Percentiles rank a stretch among this genome's conserved stretches.
Evolutionary conservation across 1,140 invertebrate species (phyloP).

Genomic region (Heliconius himera): DNA sequence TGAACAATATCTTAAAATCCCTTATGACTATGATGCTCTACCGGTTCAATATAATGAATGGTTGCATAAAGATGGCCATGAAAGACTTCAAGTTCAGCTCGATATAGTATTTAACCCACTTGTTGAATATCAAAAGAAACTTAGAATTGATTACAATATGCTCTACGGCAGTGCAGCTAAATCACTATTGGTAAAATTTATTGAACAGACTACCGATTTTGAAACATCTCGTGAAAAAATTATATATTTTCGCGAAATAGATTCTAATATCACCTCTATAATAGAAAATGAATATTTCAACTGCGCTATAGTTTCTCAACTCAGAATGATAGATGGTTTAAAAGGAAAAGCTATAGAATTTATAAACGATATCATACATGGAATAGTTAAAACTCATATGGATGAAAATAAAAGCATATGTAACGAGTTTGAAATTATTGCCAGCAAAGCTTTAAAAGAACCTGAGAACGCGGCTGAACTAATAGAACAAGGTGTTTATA

Average conservation of each 20-base stretch:
- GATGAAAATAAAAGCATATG: slow-evolving; percentile 84
- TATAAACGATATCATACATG: slow-evolving; percentile 70
- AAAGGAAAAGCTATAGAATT: slow-evolving; percentile 70
- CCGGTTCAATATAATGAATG: slow-evolving; percentile 75
- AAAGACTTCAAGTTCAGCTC: slow-evolving; percentile 67
- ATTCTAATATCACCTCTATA: slow-evolving; percentile 83
- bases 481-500: slow-evolving; percentile 86
- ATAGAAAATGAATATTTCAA: slow-evolving; percentile 85
- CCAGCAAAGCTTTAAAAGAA: slow-evolving; percentile 82
- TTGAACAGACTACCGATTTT: slow-evolving; percentile 70
- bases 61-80: slow-evolving; percentile 68
- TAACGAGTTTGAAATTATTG: slow-evolving; percentile 83
- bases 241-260: slow-evolving; percentile 82
- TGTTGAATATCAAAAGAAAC: slow-evolving; percentile 61
- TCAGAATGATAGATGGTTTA: slow-evolving; percentile 70
- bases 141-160: slow-evolving; percentile 68
- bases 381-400: slow-evolving; percentile 69
- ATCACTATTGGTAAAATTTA: slow-evolving; percentile 59
- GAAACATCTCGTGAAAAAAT: slow-evolving; percentile 83
- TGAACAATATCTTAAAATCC: slow-evolving; percentile 75
- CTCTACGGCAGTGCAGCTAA: slow-evolving; percentile 63
- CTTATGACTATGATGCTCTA: slow-evolving; percentile 66
- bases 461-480: slow-evolving; percentile 88
- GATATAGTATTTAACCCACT: slow-evolving; percentile 67
- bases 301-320: slow-evolving; percentile 67